These are phyloP conservation scores for Ploceus nigricollis DNA, from an alignment of 2,113 vertebrate species.

Conservation along the genomic window DNA sequence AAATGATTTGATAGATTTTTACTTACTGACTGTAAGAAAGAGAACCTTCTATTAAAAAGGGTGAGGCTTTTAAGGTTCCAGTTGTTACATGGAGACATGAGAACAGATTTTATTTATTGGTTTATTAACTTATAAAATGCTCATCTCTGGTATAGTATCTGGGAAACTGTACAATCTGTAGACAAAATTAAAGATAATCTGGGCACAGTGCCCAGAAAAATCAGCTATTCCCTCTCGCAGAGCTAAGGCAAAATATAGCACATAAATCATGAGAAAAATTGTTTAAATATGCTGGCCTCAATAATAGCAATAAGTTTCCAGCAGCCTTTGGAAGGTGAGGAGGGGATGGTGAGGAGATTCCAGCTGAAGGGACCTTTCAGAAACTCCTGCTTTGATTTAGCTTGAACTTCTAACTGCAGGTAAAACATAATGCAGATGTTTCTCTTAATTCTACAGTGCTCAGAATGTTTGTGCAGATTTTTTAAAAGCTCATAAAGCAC, in stretches of 20 bases:
- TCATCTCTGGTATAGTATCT: slow-evolving; percentile 52
- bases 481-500: neutral
- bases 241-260: slow-evolving; percentile 33
- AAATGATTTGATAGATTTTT: slow-evolving; percentile 30
- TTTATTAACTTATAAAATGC: slow-evolving; percentile 61
- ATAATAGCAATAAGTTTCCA: neutral
- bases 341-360: neutral
- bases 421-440: neutral
- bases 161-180: slow-evolving; percentile 45
- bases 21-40: neutral
- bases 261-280: slow-evolving; percentile 33
- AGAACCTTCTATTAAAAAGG: neutral
- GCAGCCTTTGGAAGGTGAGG: neutral
- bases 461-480: neutral
- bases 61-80: slow-evolving; percentile 17
- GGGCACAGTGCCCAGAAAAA: slow-evolving; percentile 55
- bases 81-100: slow-evolving; percentile 9
- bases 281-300: neutral
- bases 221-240: slow-evolving; percentile 4
- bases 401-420: neutral
- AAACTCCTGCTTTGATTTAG: neutral
- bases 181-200: slow-evolving; percentile 60
- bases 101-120: slow-evolving; percentile 56
- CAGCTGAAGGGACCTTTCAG: neutral
- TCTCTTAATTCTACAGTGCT: neutral